Evolutionary conservation across 2,113 vertebrate species (phyloP).

Genomic region (Poeciliopsis prolifica): DNA sequence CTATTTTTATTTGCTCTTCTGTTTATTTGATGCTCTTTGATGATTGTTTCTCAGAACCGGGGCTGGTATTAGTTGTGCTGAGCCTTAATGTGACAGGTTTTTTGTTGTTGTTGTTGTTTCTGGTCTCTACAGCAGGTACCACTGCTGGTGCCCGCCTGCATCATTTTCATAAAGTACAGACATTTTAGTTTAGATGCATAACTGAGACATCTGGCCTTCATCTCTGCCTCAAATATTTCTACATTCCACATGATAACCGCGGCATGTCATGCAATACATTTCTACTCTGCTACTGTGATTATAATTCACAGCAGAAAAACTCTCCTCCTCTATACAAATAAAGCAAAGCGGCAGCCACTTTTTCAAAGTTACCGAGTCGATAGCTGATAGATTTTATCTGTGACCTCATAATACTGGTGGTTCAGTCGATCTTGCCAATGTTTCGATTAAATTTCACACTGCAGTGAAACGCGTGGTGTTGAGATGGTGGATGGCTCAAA

Average conservation of each 20-base stretch:
- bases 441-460: not conserved
- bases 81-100: conserved; percentile 22
- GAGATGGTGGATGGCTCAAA: not conserved
- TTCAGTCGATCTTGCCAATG: conserved; percentile 5
- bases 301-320: conserved; percentile 26
- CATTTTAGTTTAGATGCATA: conserved; percentile 58
- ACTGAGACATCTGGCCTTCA: conserved; percentile 71
- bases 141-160: not conserved
- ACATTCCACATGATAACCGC: conserved; percentile 65
- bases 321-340: not conserved
- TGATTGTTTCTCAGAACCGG: conserved; percentile 4
- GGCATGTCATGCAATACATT: conserved; percentile 46
- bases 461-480: not conserved
- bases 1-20: conserved; percentile 49
- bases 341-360: conserved; percentile 2
- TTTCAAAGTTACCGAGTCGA: not conserved
- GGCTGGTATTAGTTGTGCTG: conserved; percentile 21
- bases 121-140: not conserved
- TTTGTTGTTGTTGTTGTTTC: not conserved
- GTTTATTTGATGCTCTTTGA: conserved; percentile 31
- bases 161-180: conserved; percentile 52
- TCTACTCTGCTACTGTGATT: conserved; percentile 22
- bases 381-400: not conserved
- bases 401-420: not conserved
- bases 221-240: conserved; percentile 53